phyloP scores from a whole-genome alignment of 2,113 vertebrate species.

The Lepisosteus oculatus region DNA sequence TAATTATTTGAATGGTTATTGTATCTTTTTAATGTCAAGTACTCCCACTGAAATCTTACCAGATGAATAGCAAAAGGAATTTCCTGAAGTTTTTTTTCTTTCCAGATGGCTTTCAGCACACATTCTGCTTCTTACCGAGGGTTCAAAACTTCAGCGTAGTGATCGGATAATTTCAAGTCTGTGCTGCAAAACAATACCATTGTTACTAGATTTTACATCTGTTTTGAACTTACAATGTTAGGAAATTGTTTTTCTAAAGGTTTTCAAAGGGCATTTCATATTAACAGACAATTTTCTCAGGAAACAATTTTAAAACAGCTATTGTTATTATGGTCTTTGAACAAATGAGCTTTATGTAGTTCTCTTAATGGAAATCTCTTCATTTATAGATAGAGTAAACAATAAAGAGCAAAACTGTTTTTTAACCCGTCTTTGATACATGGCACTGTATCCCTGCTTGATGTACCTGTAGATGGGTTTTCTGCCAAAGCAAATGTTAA shows the following conservation, averaged over 20 bases:
- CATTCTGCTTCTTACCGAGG: too few relatives aligned
- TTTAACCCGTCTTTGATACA: slow-evolving; percentile 50
- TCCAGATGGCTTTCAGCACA: too few relatives aligned
- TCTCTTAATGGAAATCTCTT: slow-evolving; percentile 46
- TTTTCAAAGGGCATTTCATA: slow-evolving; percentile 5
- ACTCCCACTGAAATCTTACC: too few relatives aligned
- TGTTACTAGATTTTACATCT: too few relatives aligned
- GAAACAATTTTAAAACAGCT: background rate
- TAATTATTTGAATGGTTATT: too few relatives aligned
- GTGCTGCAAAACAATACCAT: too few relatives aligned
- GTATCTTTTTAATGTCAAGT: too few relatives aligned
- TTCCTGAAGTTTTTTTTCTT: too few relatives aligned
- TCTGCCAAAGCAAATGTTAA: slow-evolving; percentile 38
- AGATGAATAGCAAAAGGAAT: too few relatives aligned
- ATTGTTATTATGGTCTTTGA: slow-evolving; percentile 12
- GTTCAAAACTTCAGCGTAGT: too few relatives aligned
- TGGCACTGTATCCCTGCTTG: slow-evolving; percentile 32
- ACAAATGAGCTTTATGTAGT: slow-evolving; percentile 48
- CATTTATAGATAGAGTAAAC: slow-evolving; percentile 48
- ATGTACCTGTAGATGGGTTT: slow-evolving; percentile 35
- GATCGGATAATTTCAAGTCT: too few relatives aligned
- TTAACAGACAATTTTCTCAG: background rate
- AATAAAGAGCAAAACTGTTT: slow-evolving; percentile 44
- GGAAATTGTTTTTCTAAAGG: background rate
- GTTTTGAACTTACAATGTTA: too few relatives aligned